These are phyloP conservation scores for Epinotia ramella DNA, from an alignment of 2,888 invertebrate genomes.

Conservation along the genomic window DNA sequence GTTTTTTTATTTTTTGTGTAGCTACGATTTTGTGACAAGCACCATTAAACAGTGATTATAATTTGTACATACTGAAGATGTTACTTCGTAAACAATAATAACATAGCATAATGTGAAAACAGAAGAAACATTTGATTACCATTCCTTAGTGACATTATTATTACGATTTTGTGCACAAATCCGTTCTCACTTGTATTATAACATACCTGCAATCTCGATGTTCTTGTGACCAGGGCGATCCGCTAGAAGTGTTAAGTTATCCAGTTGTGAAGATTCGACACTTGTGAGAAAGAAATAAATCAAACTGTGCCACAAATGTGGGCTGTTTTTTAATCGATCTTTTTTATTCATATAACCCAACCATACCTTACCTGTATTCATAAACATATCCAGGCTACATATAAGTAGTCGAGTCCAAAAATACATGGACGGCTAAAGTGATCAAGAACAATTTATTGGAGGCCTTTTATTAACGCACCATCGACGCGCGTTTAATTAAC, in stretches of 20 bases:
- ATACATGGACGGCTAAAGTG: too few relatives aligned
- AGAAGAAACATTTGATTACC: slow-evolving; percentile 53
- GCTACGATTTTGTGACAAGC: slow-evolving; percentile 28
- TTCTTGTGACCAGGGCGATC: slow-evolving; percentile 26
- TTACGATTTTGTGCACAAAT: slow-evolving; percentile 70
- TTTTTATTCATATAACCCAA: slow-evolving; percentile 52
- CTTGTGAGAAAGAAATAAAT: slow-evolving; percentile 77
- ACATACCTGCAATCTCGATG: slow-evolving; percentile 47
- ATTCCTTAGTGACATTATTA: slow-evolving; percentile 62
- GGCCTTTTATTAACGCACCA: too few relatives aligned
- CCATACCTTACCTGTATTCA: too few relatives aligned
- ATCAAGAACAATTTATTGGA: too few relatives aligned
- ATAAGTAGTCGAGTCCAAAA: too few relatives aligned
- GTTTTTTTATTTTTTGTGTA: slow-evolving; percentile 25
- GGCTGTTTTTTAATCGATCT: slow-evolving; percentile 69
- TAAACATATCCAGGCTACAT: too few relatives aligned
- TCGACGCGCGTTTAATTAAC: too few relatives aligned
- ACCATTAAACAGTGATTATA: slow-evolving; percentile 36
- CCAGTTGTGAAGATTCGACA: slow-evolving; percentile 66
- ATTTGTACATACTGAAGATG: slow-evolving; percentile 46
- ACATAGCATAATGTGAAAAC: slow-evolving; percentile 49
- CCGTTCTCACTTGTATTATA: slow-evolving; percentile 48
- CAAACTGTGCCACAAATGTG: slow-evolving; percentile 78
- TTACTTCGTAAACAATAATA: slow-evolving; percentile 48
- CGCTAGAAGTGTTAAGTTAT: slow-evolving; percentile 41